Conservation (phyloP, 64 coral and sea anemone genomes). For the Acropora tenuis region DNA sequence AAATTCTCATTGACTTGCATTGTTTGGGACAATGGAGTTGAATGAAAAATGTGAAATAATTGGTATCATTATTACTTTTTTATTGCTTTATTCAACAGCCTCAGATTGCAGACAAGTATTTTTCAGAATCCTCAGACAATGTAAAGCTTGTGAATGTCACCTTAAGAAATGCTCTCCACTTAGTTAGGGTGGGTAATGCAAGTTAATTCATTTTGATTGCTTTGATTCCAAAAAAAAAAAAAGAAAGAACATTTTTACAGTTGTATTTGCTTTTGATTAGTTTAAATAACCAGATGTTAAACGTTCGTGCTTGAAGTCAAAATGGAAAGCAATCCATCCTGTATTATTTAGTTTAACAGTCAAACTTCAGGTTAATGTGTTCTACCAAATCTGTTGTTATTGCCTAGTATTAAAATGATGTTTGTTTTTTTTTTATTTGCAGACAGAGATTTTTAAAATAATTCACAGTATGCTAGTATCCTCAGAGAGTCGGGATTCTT, state of each 20-base stretch:
- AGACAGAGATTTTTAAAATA: slow-evolving; percentile 91
- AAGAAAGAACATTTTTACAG: too few species aligned
- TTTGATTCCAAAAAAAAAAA: too few species aligned
- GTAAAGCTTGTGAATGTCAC: slow-evolving; percentile 72
- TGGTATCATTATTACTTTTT: not conserved
- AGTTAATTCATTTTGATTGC: not conserved
- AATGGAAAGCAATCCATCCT: not conserved
- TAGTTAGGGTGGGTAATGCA: slow-evolving; percentile 75
- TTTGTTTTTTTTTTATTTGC: slow-evolving; percentile 9
- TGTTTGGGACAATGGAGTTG: too few species aligned
- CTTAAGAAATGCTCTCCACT: slow-evolving; percentile 68
- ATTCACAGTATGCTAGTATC: slow-evolving; percentile 93
- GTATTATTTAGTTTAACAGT: not conserved
- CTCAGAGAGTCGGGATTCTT: slow-evolving; percentile 80
- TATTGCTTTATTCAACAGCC: slow-evolving; percentile 61
- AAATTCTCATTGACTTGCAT: too few species aligned
- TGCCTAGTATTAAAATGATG: not conserved
- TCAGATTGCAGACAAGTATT: slow-evolving; percentile 84
- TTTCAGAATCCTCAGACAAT: slow-evolving; percentile 77
- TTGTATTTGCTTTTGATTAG: too few species aligned
- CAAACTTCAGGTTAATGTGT: not conserved
- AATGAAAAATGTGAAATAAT: too few species aligned
- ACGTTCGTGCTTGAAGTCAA: too few species aligned
- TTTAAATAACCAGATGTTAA: too few species aligned
- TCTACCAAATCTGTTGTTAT: not conserved